A percentile compares a stretch with the other conserved stretches of the same genome.
Conservation (phyloP, 1,140 invertebrate species). For the Hyphantria cunea region DNA sequence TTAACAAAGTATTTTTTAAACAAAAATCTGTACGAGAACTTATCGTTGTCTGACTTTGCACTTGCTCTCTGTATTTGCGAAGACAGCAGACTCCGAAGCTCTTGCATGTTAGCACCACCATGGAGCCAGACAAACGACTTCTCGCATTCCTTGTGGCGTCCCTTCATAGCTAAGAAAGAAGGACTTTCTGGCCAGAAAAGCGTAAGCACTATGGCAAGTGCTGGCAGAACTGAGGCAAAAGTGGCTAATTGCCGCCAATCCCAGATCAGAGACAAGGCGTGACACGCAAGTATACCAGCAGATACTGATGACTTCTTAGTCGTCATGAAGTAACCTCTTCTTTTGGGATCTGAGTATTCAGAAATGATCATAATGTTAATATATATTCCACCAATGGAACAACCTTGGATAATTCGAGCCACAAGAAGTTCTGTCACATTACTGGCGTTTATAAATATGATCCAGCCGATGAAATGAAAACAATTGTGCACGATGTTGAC, state of each 20-base stretch:
- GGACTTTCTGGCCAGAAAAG: slow-evolving; percentile 51
- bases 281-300: slow-evolving; percentile 41
- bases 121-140: slow-evolving; percentile 38
- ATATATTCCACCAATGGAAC: slow-evolving; percentile 25
- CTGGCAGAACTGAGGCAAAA: slow-evolving; percentile 29
- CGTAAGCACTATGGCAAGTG: slow-evolving; percentile 36
- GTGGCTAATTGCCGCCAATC: slow-evolving; percentile 46
- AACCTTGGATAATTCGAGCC: slow-evolving; percentile 29
- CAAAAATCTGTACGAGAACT: neutral
- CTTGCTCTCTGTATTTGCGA: slow-evolving; percentile 20
- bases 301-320: slow-evolving; percentile 40
- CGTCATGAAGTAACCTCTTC: slow-evolving; percentile 46
- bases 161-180: slow-evolving; percentile 44
- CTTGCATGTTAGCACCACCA: slow-evolving; percentile 36
- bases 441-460: slow-evolving; percentile 14
- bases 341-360: slow-evolving; percentile 37
- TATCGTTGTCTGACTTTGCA: neutral
- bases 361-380: slow-evolving; percentile 23
- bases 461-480: slow-evolving; percentile 29
- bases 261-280: slow-evolving; percentile 35
- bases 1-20: slow-evolving; percentile 42
- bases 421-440: slow-evolving; percentile 10
- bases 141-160: slow-evolving; percentile 38
- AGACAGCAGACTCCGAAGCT: slow-evolving; percentile 34
- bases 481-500: slow-evolving; percentile 30